These are phyloP conservation scores for Drosophila varians DNA, from an alignment of 1,140 invertebrate genomes.

Conservation along the genomic window DNA sequence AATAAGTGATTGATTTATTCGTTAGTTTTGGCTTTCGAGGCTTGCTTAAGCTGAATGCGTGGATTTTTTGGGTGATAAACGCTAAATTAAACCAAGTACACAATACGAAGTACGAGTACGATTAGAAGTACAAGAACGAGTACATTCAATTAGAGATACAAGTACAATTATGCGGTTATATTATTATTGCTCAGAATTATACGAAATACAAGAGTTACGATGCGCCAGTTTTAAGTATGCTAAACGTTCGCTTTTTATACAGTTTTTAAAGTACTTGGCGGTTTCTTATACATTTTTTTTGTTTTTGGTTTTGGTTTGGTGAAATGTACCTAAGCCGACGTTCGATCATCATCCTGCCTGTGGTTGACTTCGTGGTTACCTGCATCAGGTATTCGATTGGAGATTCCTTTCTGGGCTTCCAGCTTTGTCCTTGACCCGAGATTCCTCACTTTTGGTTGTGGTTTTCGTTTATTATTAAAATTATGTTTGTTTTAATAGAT, in stretches of 20 bases:
- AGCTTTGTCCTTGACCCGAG: slow-evolving; percentile 25
- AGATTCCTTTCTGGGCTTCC: slow-evolving; percentile 17
- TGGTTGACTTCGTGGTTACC: slow-evolving; percentile 37
- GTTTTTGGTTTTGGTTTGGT: slow-evolving; percentile 19
- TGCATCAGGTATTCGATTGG: slow-evolving; percentile 12
- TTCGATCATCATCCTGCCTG: slow-evolving; percentile 38
- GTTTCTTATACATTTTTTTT: slow-evolving; percentile 34
- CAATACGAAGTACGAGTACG: slow-evolving; percentile 61
- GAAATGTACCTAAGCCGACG: slow-evolving; percentile 66
- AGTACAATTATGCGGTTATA: slow-evolving; percentile 47
- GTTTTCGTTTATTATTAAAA: slow-evolving; percentile 52
- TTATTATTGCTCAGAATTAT: slow-evolving; percentile 74
- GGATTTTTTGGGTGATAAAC: slow-evolving; percentile 60
- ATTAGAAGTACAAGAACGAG: slow-evolving; percentile 56
- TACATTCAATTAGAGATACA: slow-evolving; percentile 53
- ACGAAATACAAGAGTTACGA: slow-evolving; percentile 74
- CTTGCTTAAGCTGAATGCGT: slow-evolving; percentile 50
- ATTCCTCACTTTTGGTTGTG: slow-evolving; percentile 29
- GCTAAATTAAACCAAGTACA: slow-evolving; percentile 67
- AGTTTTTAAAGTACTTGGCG: slow-evolving; percentile 50
- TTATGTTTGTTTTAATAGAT: slow-evolving; percentile 51
- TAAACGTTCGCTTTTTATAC: slow-evolving; percentile 57
- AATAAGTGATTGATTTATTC: slow-evolving; percentile 13
- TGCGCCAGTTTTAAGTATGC: slow-evolving; percentile 67
- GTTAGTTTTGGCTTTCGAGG: slow-evolving; percentile 43